These are phyloP conservation scores for Aplochiton taeniatus DNA, from an alignment of 2,797 vertebrate genomes.

Conservation along the genomic window DNA sequence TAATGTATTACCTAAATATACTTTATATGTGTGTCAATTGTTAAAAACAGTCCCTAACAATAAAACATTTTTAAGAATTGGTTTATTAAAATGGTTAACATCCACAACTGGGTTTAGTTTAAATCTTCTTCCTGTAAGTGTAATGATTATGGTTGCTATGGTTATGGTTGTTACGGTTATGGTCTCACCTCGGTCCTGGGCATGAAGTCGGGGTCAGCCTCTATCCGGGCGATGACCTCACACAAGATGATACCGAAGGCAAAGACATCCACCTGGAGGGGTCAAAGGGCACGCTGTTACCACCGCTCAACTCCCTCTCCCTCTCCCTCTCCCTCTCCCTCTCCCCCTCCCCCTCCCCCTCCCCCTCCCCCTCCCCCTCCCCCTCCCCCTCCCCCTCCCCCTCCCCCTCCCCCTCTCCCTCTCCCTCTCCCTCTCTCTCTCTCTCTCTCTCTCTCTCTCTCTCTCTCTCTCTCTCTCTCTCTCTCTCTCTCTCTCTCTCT, in stretches of 20 bases:
- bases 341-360: background rate
- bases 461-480: background rate
- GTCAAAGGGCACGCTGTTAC: background rate
- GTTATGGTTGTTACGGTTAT: background rate
- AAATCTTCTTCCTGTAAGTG: too few species aligned
- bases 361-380: background rate
- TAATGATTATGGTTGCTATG: too few species aligned
- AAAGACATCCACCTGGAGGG: constrained; percentile 80
- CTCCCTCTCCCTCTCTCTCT: background rate
- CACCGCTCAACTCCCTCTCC: background rate
- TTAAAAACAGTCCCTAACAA: too few species aligned
- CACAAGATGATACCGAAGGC: constrained; percentile 86
- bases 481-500: background rate
- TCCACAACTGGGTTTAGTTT: too few species aligned
- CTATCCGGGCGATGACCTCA: constrained; percentile 83
- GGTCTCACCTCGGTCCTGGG: constrained; percentile 79
- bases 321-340: background rate
- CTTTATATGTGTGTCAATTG: too few species aligned
- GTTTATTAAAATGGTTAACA: too few species aligned
- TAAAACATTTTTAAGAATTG: too few species aligned
- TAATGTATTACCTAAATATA: too few species aligned
- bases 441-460: background rate
- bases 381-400: background rate
- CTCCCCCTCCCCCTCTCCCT: background rate
- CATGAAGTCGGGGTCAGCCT: constrained; percentile 84